phyloP scores from a whole-genome alignment of 2,797 vertebrate species.

The Calcarius lapponicus region DNA sequence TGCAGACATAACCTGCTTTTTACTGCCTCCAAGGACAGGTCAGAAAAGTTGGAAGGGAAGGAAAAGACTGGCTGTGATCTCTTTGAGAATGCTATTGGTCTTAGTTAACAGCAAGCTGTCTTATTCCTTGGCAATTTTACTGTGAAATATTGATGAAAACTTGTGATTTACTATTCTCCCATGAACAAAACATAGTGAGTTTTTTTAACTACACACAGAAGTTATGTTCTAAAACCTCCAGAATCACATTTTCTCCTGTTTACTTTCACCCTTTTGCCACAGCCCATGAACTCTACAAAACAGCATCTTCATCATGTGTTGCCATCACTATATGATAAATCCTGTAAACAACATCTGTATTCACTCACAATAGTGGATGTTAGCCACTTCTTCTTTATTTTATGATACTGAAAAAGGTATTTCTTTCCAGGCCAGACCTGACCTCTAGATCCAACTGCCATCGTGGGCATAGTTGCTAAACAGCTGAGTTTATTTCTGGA shows the following conservation, averaged over 20 bases:
- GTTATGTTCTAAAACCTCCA: neutral
- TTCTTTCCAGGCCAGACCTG: neutral
- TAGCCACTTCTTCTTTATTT: neutral
- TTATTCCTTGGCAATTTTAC: neutral
- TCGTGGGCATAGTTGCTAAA: neutral
- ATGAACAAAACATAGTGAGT: neutral
- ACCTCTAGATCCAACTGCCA: neutral
- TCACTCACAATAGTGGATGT: neutral
- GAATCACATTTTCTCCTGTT: neutral
- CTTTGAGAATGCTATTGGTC: neutral
- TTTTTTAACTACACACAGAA: neutral
- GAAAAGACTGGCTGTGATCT: neutral
- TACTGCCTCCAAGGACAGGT: neutral
- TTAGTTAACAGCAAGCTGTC: neutral
- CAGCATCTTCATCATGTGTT: neutral
- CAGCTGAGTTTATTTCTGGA: conserved; percentile 45
- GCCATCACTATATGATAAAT: neutral
- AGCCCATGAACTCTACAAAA: neutral
- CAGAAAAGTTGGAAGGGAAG: neutral
- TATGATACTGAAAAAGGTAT: neutral
- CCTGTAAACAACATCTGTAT: conserved; percentile 19
- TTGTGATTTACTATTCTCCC: neutral
- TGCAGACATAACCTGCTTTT: neutral
- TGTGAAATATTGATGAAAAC: neutral
- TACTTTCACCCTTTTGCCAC: neutral